These are phyloP conservation scores for Drosophila ustulata DNA, from an alignment of 2,888 invertebrate genomes.

Conservation along the genomic window DNA sequence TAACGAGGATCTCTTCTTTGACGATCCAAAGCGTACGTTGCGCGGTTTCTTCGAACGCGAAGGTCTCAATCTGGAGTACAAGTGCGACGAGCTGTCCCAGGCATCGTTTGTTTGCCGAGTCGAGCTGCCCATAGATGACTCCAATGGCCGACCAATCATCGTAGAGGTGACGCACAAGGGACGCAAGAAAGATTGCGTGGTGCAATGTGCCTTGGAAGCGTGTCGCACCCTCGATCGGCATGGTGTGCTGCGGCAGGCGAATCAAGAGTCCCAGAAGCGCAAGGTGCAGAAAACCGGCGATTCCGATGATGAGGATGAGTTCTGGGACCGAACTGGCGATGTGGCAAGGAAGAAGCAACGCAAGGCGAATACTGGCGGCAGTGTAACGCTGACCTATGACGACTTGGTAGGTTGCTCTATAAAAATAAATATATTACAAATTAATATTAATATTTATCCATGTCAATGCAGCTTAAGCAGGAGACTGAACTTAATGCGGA, in stretches of 20 bases:
- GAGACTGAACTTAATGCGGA: constrained; percentile 86
- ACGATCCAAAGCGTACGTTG: constrained; percentile 98
- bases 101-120: constrained; percentile 95
- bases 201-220: constrained; percentile 97
- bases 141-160: constrained; percentile 90
- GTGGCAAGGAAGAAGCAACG: constrained; percentile 94
- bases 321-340: constrained; percentile 96
- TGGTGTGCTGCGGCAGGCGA: constrained; percentile 93
- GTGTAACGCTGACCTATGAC: constrained; percentile 87
- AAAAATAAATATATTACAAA: neutral
- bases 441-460: neutral
- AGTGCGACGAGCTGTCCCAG: constrained; percentile 93
- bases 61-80: constrained; percentile 93
- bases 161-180: constrained; percentile 95
- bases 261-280: constrained; percentile 93
- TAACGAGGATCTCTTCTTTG: constrained; percentile 95
- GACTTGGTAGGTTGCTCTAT: constrained; percentile 86
- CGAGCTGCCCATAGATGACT: constrained; percentile 92
- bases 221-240: constrained; percentile 95
- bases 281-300: constrained; percentile 94
- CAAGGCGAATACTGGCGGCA: constrained; percentile 84
- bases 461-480: constrained; percentile 70
- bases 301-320: constrained; percentile 97
- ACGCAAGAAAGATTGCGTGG: constrained; percentile 97
- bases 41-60: constrained; percentile 98